Conservation (phyloP, 2,113 vertebrate species). For the Centropristis striata region DNA sequence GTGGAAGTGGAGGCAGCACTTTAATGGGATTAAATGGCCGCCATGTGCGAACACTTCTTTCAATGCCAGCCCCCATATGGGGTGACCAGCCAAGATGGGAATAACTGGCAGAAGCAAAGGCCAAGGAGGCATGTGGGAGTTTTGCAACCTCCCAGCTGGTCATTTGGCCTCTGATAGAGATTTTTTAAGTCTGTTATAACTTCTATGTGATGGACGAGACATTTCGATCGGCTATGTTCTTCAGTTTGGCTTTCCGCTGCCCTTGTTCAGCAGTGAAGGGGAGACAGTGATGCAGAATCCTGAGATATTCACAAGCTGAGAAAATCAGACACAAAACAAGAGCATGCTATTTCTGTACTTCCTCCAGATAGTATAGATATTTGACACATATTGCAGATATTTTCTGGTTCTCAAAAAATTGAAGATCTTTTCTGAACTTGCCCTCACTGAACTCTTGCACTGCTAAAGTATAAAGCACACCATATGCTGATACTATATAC, state of each 20-base stretch:
- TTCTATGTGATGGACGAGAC: conserved; percentile 5
- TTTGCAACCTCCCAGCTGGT: conserved; percentile 22
- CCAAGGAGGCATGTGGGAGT: conserved; percentile 29
- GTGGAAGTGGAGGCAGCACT: conserved; percentile 9
- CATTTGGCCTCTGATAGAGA: conserved; percentile 18
- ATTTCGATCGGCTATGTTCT: not conserved
- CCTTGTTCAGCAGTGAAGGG: not conserved
- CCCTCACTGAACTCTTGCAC: not conserved
- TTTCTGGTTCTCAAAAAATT: not conserved
- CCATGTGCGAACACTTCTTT: conserved; percentile 30
- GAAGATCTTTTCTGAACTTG: not conserved
- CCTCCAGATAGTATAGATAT: not conserved
- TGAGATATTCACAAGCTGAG: not conserved
- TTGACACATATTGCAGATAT: not conserved
- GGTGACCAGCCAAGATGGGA: conserved; percentile 9
- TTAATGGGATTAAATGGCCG: conserved; percentile 35
- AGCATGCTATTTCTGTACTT: not conserved
- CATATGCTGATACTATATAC: not conserved
- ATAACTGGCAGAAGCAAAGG: not conserved
- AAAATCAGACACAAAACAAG: not conserved
- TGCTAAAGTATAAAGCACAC: not conserved
- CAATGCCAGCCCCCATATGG: conserved; percentile 18
- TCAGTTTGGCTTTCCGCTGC: not conserved
- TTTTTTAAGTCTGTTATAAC: not conserved
- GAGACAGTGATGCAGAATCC: not conserved